phyloP scores from a whole-genome alignment of 2,888 invertebrate species.

The Temnothorax ravouxi region DNA sequence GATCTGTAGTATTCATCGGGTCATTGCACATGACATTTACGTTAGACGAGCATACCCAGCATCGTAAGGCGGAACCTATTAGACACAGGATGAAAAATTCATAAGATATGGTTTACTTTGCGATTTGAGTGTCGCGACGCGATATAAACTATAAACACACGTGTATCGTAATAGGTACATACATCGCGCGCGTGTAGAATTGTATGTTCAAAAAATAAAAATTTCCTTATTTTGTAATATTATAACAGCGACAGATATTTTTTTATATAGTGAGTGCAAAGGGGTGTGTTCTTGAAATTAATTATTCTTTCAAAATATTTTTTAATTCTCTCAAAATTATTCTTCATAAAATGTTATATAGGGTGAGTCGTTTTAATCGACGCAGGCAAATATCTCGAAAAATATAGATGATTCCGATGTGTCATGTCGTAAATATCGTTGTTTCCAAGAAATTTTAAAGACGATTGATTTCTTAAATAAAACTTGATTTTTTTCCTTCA shows the following conservation, averaged over 20 bases:
- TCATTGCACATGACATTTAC: conserved; percentile 91
- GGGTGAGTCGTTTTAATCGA: too few relatives aligned
- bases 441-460: too few relatives aligned
- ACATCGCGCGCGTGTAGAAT: background rate
- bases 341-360: too few relatives aligned
- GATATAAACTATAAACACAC: background rate
- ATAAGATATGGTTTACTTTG: background rate
- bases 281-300: background rate
- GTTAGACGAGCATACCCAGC: conserved; percentile 93
- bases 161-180: background rate
- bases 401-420: too few relatives aligned
- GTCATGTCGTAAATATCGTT: too few relatives aligned
- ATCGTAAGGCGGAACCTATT: conserved; percentile 89
- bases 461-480: too few relatives aligned
- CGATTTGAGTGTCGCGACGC: background rate
- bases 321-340: background rate
- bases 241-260: background rate
- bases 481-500: too few relatives aligned
- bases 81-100: background rate
- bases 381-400: too few relatives aligned
- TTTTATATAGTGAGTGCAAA: background rate
- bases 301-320: background rate
- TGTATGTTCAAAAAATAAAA: background rate
- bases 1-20: conserved; percentile 89
- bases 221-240: background rate